Conservation (phyloP, 2,888 invertebrate genomes). For the Amiota minor region DNA sequence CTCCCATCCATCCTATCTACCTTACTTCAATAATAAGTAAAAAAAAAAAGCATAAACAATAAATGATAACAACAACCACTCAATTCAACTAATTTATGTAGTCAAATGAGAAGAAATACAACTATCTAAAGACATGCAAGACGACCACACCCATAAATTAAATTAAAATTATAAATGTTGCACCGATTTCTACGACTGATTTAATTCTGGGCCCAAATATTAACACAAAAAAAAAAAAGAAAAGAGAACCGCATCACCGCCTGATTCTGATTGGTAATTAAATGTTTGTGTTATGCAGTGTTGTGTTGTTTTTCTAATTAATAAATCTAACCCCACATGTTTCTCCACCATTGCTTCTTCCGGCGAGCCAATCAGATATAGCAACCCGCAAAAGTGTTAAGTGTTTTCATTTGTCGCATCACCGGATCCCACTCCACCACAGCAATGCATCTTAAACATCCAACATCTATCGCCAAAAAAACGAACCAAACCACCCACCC, state of each 20-base stretch:
- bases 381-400: slow-evolving; percentile 17
- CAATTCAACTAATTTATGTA: background rate
- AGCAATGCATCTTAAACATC: background rate
- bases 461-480: slow-evolving; percentile 43
- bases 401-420: background rate
- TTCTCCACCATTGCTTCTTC: slow-evolving; percentile 26
- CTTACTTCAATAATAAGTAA: slow-evolving; percentile 33
- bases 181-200: background rate
- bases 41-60: slow-evolving; percentile 22
- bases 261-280: slow-evolving; percentile 4
- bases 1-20: slow-evolving; percentile 13
- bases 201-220: too few species aligned
- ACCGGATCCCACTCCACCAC: background rate
- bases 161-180: background rate
- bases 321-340: background rate
- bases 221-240: background rate
- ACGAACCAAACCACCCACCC: background rate
- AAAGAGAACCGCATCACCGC: background rate
- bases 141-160: slow-evolving; percentile 17
- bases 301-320: background rate
- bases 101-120: background rate
- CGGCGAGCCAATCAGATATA: slow-evolving; percentile 21
- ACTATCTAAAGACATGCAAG: background rate
- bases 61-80: slow-evolving; percentile 8
- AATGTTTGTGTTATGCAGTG: too few species aligned